Percentiles rank a stretch among this genome's conserved stretches.
Conservation (phyloP, 2,797 vertebrate species). For the Semotilus atromaculatus region DNA sequence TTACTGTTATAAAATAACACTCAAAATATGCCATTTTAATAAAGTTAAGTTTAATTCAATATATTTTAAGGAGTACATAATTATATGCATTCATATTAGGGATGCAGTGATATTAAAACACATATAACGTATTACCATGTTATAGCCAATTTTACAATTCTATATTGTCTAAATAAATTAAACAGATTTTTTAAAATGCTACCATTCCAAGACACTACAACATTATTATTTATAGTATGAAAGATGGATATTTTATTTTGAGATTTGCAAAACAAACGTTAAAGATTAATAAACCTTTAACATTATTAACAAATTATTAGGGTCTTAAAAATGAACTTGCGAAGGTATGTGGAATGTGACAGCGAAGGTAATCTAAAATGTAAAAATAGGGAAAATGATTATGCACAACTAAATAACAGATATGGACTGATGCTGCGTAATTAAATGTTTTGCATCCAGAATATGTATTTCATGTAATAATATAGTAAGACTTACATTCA, state of each 20-base stretch:
- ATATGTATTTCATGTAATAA: neutral
- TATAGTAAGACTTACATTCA: slow-evolving; percentile 39
- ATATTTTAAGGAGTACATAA: neutral
- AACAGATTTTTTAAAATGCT: no score
- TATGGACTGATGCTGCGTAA: neutral
- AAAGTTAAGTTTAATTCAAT: neutral
- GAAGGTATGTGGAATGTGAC: no score
- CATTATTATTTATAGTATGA: neutral
- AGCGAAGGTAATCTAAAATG: neutral
- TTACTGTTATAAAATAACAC: neutral
- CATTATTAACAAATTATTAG: neutral
- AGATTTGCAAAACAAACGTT: neutral
- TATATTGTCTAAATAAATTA: neutral
- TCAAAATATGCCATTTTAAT: neutral
- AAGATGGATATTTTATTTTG: no score
- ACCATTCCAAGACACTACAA: neutral
- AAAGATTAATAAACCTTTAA: neutral
- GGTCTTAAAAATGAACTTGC: neutral
- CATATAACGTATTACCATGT: neutral
- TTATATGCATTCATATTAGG: neutral
- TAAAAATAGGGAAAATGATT: neutral
- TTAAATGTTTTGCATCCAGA: neutral
- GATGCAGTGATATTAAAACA: neutral
- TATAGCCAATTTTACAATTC: neutral
- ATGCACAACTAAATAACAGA: neutral